Conservation (phyloP, 2,888 invertebrate genomes). For the Mythimna loreyi region DNA sequence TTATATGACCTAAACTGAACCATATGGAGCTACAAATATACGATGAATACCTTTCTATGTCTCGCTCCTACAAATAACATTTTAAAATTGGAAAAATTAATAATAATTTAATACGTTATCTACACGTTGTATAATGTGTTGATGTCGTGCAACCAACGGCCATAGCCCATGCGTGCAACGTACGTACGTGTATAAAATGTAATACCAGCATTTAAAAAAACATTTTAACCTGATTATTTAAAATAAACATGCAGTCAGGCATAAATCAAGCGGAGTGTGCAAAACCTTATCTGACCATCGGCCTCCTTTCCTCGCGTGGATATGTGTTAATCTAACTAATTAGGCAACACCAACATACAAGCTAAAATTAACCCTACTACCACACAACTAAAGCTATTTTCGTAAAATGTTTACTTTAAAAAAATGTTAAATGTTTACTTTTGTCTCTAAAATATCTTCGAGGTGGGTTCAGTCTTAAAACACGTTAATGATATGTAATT, state of each 20-base stretch:
- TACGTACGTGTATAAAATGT: conserved; percentile 9
- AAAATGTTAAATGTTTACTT: conserved; percentile 35
- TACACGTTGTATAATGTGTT: background rate
- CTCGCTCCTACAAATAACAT: too few species aligned
- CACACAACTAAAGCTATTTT: conserved; percentile 31
- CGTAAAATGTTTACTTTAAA: conserved; percentile 21
- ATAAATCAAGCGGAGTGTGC: conserved; percentile 60
- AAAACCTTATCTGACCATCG: conserved; percentile 59
- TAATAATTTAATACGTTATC: too few species aligned
- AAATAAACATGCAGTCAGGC: conserved; percentile 52
- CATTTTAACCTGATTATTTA: conserved; percentile 49
- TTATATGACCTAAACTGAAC: too few species aligned
- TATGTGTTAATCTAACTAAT: conserved; percentile 58
- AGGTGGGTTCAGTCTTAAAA: conserved; percentile 42
- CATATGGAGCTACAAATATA: too few species aligned
- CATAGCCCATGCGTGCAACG: too few species aligned
- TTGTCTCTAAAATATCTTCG: conserved; percentile 41
- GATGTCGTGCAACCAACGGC: background rate
- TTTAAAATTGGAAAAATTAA: too few species aligned
- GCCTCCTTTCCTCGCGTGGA: conserved; percentile 58
- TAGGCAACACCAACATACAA: conserved; percentile 44
- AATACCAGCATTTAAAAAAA: conserved; percentile 22
- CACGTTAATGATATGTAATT: conserved; percentile 31
- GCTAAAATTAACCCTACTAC: conserved; percentile 48
- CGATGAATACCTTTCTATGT: too few species aligned